Base-by-base conservation (phyloP, 2,113 vertebrate genomes). In the Tympanuchus pallidicinctus region DNA sequence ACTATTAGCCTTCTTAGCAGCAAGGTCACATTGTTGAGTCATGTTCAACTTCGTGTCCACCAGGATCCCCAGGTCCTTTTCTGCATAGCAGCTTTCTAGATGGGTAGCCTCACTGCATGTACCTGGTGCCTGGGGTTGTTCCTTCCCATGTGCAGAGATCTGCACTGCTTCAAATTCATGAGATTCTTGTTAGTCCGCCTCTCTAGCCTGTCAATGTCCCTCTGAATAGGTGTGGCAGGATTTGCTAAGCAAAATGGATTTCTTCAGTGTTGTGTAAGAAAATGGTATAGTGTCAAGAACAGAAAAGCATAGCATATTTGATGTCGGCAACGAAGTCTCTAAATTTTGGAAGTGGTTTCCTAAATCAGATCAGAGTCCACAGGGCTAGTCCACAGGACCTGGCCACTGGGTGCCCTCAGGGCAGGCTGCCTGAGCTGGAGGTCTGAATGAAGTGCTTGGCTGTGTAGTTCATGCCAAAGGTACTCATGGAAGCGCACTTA, bases 401-500 rank as follows among this genome's bases (percentile, higher is more conserved):
- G 75, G 72, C 6, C 3, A 38, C 9, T 10, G 11, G 5, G 24
- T 64, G 60, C 18, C 16, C 6, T 60, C 40, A 32, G 22, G 10
- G 22, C 8, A 63, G 48, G 15, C n/a, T 79, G 30, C 1, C 0
- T 42, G 70, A 38, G 22, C 13, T 0, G 0, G 43, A 54, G 19
- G n/a, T 2, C 7, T 40, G n/a, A 70, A 32, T 67, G 4, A 1
- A 7, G 13, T 93, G 25, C 14, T 47, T 82, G 65, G 20, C 27
- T 1, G 0, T 22, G 19, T 16, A 27, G 40, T 64, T 54, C 6
- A 3, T 20, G 24, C 18, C 13, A n/a, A 36, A 0, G 19, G 43
- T 34, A 5, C 3, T 15, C 56, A 25, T 0, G 3, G 69, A 50
- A 59, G 36, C 7, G 56, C 48, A 60, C 0, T 0, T 24, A 17